These are phyloP conservation scores for Dreissena polymorpha DNA, from an alignment of 1,140 invertebrate species.

Conservation along the genomic window DNA sequence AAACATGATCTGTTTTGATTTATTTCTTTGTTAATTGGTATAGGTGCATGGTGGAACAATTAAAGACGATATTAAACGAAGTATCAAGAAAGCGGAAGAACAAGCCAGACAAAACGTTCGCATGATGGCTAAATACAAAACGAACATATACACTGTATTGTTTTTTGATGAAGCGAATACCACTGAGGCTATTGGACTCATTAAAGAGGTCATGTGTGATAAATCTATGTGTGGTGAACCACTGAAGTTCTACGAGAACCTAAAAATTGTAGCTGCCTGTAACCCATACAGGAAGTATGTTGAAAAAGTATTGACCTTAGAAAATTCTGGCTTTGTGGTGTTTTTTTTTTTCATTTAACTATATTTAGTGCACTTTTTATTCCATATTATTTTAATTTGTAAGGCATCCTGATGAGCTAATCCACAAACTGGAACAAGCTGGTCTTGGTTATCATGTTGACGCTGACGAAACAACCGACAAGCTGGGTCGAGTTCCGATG, in stretches of 20 bases:
- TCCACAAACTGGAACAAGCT: slow-evolving; percentile 70
- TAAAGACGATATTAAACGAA: slow-evolving; percentile 65
- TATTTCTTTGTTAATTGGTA: background rate
- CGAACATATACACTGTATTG: slow-evolving; percentile 66
- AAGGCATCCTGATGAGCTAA: slow-evolving; percentile 73
- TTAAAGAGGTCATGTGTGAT: slow-evolving; percentile 72
- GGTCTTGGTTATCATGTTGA: slow-evolving; percentile 74
- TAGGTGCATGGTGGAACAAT: slow-evolving; percentile 74
- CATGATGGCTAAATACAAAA: slow-evolving; percentile 57
- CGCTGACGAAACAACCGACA: slow-evolving; percentile 68
- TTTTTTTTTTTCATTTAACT: slow-evolving; percentile 52
- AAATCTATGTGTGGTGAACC: slow-evolving; percentile 61
- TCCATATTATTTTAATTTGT: slow-evolving; percentile 39
- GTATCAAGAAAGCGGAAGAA: slow-evolving; percentile 61
- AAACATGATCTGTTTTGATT: background rate
- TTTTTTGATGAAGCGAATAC: slow-evolving; percentile 78
- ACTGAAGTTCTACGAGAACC: slow-evolving; percentile 55
- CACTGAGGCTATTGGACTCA: slow-evolving; percentile 73
- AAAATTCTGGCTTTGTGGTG: slow-evolving; percentile 53
- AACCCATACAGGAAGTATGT: slow-evolving; percentile 74
- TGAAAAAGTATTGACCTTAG: slow-evolving; percentile 54
- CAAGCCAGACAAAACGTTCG: slow-evolving; percentile 58
- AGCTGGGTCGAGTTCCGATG: slow-evolving; percentile 71
- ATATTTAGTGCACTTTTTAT: background rate
- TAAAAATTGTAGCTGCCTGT: slow-evolving; percentile 73